Percentiles rank a stretch among this genome's conserved stretches.
These are phyloP conservation scores for Argyra leucocephala DNA, from an alignment of 2,888 invertebrate species.

Conservation along the genomic window DNA sequence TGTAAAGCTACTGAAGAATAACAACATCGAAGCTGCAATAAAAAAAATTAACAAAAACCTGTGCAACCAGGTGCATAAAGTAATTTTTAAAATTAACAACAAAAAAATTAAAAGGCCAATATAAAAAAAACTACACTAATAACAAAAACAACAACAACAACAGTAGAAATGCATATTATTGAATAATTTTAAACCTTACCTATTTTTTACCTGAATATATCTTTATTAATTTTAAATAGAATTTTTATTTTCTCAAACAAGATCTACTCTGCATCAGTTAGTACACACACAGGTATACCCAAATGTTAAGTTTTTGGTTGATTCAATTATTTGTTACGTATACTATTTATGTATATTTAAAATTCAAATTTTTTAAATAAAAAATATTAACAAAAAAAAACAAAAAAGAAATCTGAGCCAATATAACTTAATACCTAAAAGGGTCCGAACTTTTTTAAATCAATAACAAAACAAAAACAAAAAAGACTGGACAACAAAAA, in stretches of 20 bases:
- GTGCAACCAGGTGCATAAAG: background rate
- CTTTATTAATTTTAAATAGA: constrained; percentile 2
- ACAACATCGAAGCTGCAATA: background rate
- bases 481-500: no score
- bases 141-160: background rate
- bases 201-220: background rate
- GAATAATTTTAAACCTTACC: background rate
- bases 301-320: no score
- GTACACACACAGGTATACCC: no score
- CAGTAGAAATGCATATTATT: background rate
- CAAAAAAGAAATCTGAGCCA: no score
- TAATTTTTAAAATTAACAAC: background rate
- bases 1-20: background rate
- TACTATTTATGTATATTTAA: no score
- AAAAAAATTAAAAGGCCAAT: background rate
- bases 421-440: no score
- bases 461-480: no score
- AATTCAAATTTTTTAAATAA: no score
- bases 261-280: no score
- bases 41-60: background rate
- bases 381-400: no score
- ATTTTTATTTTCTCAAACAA: background rate
- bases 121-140: background rate
- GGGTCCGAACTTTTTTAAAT: no score
- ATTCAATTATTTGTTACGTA: no score